Percentiles rank a stretch among this genome's conserved stretches.
phyloP scores from a whole-genome alignment of 2,797 vertebrate genomes.

The Thaleichthys pacificus region DNA sequence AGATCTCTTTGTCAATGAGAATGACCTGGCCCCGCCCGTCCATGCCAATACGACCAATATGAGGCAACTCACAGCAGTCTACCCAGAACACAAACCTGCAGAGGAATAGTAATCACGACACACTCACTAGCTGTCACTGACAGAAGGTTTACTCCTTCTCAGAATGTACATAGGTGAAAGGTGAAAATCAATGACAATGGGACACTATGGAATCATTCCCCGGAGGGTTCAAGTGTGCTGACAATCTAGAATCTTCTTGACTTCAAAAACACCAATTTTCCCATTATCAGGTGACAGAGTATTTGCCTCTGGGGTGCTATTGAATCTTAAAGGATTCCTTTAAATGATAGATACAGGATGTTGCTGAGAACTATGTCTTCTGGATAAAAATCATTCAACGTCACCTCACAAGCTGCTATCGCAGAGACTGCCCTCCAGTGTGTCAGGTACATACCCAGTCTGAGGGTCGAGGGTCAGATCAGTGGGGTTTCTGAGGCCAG shows the following conservation, averaged over 20 bases:
- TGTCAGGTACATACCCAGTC: constrained; percentile 78
- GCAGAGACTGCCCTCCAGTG: background rate
- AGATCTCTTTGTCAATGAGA: constrained; percentile 91
- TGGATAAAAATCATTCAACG: background rate
- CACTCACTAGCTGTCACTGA: constrained; percentile 1
- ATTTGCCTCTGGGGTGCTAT: background rate
- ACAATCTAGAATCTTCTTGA: background rate
- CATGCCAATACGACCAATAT: constrained; percentile 94
- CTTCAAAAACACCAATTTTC: background rate
- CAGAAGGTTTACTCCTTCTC: constrained; percentile 3
- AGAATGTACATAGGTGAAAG: constrained; percentile 15
- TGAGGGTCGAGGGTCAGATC: constrained; percentile 90
- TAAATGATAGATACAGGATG: background rate
- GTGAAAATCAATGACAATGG: constrained; percentile 12
- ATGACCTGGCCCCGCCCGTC: constrained; percentile 87
- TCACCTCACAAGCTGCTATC: background rate
- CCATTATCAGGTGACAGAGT: background rate
- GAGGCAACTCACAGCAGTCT: constrained; percentile 93
- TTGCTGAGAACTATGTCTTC: background rate
- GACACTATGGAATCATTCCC: background rate
- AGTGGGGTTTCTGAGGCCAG: constrained; percentile 87
- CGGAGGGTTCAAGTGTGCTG: background rate
- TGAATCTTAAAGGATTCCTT: background rate
- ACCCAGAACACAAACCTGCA: constrained; percentile 94
- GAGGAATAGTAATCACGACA: background rate